Evolutionary conservation across 2,113 vertebrate genomes (phyloP).

Genomic region (Anser cygnoides): DNA sequence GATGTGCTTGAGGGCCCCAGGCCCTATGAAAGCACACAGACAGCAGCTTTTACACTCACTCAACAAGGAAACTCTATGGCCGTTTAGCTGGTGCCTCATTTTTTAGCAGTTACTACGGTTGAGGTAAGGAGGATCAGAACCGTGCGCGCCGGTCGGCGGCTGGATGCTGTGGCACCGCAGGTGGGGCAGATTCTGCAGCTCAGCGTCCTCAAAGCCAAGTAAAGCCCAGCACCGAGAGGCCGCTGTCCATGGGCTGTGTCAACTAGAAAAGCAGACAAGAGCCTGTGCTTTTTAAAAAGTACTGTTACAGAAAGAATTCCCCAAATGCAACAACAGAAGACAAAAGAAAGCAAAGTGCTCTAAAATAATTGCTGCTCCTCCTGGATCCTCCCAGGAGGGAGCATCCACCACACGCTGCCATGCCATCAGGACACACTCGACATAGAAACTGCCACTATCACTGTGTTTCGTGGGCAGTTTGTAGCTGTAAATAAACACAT

Average conservation of each 20-base stretch:
- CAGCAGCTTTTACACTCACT: neutral
- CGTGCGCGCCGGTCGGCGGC: neutral
- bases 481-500: neutral
- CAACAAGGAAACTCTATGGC: neutral
- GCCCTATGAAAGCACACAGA: fast-evolving
- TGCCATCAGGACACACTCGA: too few species aligned
- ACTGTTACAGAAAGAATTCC: neutral
- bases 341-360: neutral
- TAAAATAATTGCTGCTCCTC: neutral
- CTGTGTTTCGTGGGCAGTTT: too few species aligned
- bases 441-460: neutral
- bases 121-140: neutral
- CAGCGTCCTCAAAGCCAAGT: neutral
- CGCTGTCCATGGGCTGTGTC: neutral
- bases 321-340: neutral
- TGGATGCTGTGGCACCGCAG: neutral
- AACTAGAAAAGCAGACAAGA: neutral
- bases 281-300: neutral
- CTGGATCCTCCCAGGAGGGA: neutral
- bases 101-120: neutral
- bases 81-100: neutral
- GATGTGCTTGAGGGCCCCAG: neutral
- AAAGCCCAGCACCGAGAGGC: neutral
- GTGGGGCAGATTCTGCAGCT: neutral
- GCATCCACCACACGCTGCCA: neutral